Conservation (phyloP, 2,113 vertebrate species). For the Poecile atricapillus region DNA sequence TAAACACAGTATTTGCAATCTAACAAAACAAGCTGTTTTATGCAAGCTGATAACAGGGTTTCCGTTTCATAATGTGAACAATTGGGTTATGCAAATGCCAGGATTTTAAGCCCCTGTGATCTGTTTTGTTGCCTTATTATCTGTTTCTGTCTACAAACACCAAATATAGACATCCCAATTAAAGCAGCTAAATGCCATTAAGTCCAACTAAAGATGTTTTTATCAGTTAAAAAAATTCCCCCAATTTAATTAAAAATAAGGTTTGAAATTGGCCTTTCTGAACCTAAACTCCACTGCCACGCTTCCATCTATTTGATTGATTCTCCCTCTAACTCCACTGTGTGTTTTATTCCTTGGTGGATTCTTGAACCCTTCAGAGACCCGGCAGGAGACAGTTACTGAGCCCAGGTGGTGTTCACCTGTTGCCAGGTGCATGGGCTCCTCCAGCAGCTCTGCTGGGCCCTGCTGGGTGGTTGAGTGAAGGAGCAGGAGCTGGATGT, state of each 20-base stretch:
- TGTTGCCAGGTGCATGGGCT: fast-evolving
- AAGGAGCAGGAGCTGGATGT: neutral
- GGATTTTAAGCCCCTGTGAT: conserved; percentile 59
- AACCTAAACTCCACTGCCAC: neutral
- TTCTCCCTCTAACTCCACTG: neutral
- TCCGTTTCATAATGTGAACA: conserved; percentile 66
- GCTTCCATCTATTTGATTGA: neutral
- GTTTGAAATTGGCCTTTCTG: neutral
- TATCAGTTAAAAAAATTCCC: conserved; percentile 57
- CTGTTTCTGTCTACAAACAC: conserved; percentile 55
- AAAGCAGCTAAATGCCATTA: conserved; percentile 62
- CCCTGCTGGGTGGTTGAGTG: fast-evolving
- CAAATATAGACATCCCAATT: conserved; percentile 66
- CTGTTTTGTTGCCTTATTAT: conserved; percentile 59
- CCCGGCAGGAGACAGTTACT: neutral
- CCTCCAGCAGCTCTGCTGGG: neutral
- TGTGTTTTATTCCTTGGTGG: neutral
- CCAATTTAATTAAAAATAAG: conserved; percentile 60
- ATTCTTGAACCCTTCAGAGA: neutral
- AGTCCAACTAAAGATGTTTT: conserved; percentile 48
- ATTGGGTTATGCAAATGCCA: conserved; percentile 61
- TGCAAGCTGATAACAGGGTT: conserved; percentile 67
- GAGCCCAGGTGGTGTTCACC: neutral
- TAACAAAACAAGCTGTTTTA: conserved; percentile 68
- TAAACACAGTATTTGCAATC: conserved; percentile 67